These are phyloP conservation scores for Echinarachnius parma DNA, from an alignment of 53 echinoderm and acorn worm species.

Conservation along the genomic window DNA sequence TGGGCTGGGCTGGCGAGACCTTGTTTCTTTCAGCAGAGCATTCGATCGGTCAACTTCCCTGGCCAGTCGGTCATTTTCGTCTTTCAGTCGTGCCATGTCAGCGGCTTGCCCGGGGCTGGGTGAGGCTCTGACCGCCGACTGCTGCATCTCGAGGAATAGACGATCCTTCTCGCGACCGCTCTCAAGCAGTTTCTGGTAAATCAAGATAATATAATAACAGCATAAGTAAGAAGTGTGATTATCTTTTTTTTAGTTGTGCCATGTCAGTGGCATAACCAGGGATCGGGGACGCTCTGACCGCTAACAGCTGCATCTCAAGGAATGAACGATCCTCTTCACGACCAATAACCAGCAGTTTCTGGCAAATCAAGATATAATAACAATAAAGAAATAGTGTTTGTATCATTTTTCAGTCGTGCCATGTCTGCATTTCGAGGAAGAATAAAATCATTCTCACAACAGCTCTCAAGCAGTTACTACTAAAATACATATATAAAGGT, in stretches of 20 bases:
- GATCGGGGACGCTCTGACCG: conserved; percentile 39
- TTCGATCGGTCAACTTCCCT: conserved; percentile 42
- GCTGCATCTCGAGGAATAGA: conserved; percentile 83
- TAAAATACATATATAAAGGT: too few relatives aligned
- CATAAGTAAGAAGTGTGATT: background rate
- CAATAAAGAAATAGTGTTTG: too few relatives aligned
- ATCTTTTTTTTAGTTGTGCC: too few relatives aligned
- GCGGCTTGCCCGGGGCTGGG: conserved; percentile 28
- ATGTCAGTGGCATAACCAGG: conserved; percentile 39
- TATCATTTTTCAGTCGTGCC: too few relatives aligned
- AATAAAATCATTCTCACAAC: too few relatives aligned
- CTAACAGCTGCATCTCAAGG: conserved; percentile 73
- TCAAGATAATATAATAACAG: background rate
- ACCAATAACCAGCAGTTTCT: conserved; percentile 90
- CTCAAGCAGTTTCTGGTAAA: conserved; percentile 75
- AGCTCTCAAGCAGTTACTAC: too few relatives aligned
- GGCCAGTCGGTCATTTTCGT: conserved; percentile 57
- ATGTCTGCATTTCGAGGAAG: too few relatives aligned
- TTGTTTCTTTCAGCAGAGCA: background rate
- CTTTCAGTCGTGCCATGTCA: conserved; percentile 62
- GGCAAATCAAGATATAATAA: too few relatives aligned
- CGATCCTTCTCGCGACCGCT: conserved; percentile 91
- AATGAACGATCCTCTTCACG: conserved; percentile 89
- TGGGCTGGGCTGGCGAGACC: conserved; percentile 10
- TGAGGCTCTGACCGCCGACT: conserved; percentile 43